Base-by-base conservation (phyloP, 2,113 vertebrate species). In the Halcyon malimbica region DNA sequence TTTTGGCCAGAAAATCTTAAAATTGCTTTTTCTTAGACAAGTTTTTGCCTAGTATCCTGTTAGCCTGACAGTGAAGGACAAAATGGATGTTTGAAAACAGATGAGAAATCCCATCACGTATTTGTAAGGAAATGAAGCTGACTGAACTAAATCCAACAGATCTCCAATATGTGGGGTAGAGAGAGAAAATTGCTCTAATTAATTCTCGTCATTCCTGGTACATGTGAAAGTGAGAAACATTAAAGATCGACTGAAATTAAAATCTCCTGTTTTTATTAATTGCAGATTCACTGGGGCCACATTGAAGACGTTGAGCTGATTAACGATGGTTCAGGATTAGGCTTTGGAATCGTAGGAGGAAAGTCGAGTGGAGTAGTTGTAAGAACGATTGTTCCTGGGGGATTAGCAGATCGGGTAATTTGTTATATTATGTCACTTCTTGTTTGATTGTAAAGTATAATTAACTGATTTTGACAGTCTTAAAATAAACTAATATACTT, bases 341-440 rank as follows among this genome's bases (percentile, higher is more conserved):
- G 99, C 53, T 99, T 99, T 90, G 99, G 99, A 89, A 99, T 99
- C 50, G 99, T 99, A 70, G 99, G 99, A 74, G 99, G 98, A 83
- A 99, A 98, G 97, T 97, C 97, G 10, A 98, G 96, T 12, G 99
- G 99, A 11, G 99, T 99, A 80, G 98, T 99, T 73, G 99, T 99
- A 87, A 97, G 99, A 91, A 99, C 99, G 4, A 98, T 99, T 71
- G 96, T 99, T 82, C 98, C 98, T 19, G 98, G 98, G 97, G 99
- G 99, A 87, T 97, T 99, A 87, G 99, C 99, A 16, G 98, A 99
- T 98, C 98, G 97, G 98, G 99, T 99, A 98, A 98, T 97, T 97
- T 97, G 77, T 97, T 94, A 62, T 94, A 92, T 77, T 96, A 79
- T 97, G 57, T 95, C 88, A 84, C 76, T 79, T 94, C 85, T 96